Base-by-base conservation (phyloP, 2,113 vertebrate species). In the Brachypodius melanocephalos region DNA sequence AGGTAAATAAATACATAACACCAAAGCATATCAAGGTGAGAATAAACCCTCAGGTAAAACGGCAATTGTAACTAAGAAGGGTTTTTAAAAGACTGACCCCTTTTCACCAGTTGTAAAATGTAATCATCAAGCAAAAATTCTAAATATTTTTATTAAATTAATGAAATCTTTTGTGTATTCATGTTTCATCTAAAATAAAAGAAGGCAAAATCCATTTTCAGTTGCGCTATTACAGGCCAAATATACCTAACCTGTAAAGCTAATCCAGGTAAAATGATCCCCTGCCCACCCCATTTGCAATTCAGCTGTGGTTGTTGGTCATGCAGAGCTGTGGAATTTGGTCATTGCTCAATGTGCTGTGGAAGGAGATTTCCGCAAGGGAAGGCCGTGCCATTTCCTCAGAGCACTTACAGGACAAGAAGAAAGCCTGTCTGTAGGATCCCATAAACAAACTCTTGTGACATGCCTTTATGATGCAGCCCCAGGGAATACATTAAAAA, bases 371-470 rank as follows among this genome's bases (percentile, higher is more conserved):
- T 96, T 96, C 89, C 17, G 5, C 75, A 38, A 17, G 59, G 84
- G 85, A 95, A 91, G 88, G 80, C 91, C 3, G 2, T 45, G 79
- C 89, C 86, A 48, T 90, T 97, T 97, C 94, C 96, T 96, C 45
- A 0, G 62, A 95, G 79, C 78, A 12, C 65, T 94, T 63, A 59
- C 20, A 89, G 78, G 52, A 49, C 57, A 73, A 88, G 93, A 90
- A 85, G 80, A 94, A 93, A 97, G 73, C 57, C 62, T 90, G 62
- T 54, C 65, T 59, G 54, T 34, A 78, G 80, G 89, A 59, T 63
- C 82, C 61, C 76, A 91, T 67, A 95, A 97, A 95, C 87, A 94
- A 93, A 85, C 73, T 61, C 89, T 74, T 74, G 82, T 93, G 89
- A 92, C 79, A 34, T 71, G 87, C 71, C 51, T 95, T 92, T 91